Evolutionary conservation across 2,797 vertebrate species (phyloP), one percentile per base, ranked within the genome.

Genomic region (Hephaestus fuliginosus): DNA sequence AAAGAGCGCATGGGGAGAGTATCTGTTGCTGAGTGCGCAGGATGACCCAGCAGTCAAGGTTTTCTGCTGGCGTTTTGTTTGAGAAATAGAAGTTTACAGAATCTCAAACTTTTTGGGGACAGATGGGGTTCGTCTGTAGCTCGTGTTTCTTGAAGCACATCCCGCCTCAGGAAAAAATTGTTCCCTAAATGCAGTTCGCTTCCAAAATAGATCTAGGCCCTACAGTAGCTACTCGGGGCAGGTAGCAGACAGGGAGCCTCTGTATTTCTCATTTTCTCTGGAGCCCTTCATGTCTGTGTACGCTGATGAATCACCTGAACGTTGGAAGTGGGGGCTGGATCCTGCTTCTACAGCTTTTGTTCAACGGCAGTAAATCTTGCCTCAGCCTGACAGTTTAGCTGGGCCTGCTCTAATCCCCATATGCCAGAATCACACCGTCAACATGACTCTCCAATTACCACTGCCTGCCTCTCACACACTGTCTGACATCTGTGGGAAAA

Each of bases 291-390:
- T 85, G 81, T 91, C 88, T 79, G 70, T 30, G 75, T 63, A 61
- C 7, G 41, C 85, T 76, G 90, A 92, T 92, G 92, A 95, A 85
- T 95, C 93, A 94, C 89, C 85, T 78, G 78, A 74, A 51, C 25
- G 73, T 79, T 81, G 82, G 83, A 87, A 86, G 85, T 78, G 87
- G 83, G 78, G 80, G 88, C 87, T 36, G 82, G 81, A 90, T 88
- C 82, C 84, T 70, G 85, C 77, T 90, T 90, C 82, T 65, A 49
- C 86, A 80, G 87, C 91, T 91, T 93, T 93, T 93, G 88, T 92
- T 91, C 76, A 76, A 56, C 82, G 60, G 87, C 84, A 74, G 82
- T 93, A 94, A 94, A 94, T 94, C 90, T 89, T 83, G 52, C 78
- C 81, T 78, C 78, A 57, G 81, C 86, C 72, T 91, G 91, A 91